A percentile compares a stretch with the other conserved stretches of the same genome.
Conservation (phyloP, 2,888 invertebrate genomes). For the Parascotia fuliginaria region DNA sequence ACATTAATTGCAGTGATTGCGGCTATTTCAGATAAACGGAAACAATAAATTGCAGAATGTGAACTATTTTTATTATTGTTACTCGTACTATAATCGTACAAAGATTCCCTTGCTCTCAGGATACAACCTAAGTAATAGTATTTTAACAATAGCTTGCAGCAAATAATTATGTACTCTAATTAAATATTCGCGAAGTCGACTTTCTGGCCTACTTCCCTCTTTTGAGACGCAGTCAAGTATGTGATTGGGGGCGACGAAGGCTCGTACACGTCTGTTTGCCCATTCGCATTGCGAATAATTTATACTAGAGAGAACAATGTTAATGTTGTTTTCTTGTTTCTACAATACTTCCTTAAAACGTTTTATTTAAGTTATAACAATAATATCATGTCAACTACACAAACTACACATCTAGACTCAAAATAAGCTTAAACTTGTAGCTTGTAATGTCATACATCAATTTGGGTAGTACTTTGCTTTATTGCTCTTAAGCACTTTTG, state of each 20-base stretch:
- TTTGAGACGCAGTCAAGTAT: constrained; percentile 71
- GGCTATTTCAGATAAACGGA: neutral
- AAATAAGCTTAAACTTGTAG: too few relatives aligned
- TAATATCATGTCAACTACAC: too few relatives aligned
- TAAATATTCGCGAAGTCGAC: constrained; percentile 59
- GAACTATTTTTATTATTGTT: neutral
- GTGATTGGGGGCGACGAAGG: constrained; percentile 70
- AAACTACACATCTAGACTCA: too few relatives aligned
- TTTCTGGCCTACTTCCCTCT: constrained; percentile 59
- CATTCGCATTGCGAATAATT: constrained; percentile 41
- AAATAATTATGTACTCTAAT: constrained; percentile 69
- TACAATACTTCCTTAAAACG: constrained; percentile 4
- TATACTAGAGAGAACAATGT: constrained; percentile 29
- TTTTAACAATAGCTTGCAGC: constrained; percentile 24
- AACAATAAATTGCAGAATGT: neutral
- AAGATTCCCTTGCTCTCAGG: neutral
- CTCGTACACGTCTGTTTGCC: constrained; percentile 46
- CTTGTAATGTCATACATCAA: neutral
- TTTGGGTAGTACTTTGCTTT: neutral
- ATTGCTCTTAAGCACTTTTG: neutral
- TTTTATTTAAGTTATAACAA: neutral
- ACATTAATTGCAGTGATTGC: neutral
- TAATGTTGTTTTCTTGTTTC: constrained; percentile 35
- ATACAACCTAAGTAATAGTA: constrained; percentile 15
- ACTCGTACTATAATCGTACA: neutral